Base-by-base conservation (phyloP, 92 coral and sea anemone genomes). In the Paramuricea clavata region DNA sequence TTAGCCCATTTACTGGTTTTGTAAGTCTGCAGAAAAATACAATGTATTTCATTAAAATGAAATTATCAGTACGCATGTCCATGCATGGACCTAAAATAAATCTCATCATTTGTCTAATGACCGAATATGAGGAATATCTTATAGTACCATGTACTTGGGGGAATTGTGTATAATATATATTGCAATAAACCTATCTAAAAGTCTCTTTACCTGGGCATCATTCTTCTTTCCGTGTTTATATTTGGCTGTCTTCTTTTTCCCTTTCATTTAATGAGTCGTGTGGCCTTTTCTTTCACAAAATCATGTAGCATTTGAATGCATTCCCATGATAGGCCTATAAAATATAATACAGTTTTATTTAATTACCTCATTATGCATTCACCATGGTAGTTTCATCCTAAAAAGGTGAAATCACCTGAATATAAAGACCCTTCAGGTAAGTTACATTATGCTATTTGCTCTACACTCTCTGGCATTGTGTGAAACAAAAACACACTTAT, bases 271-370 rank as follows among this genome's bases (percentile, higher is more conserved):
- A 36, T 33, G 23, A 72, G 78, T n/a, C 54, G 50, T 41, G 31
- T 42, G 28, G 52, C 56, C 23, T 72, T 72, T 44, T 72, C 78
- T 72, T 72, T 72, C 19, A 72, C 78, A 72, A 72, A 72, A 72
- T 72, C 25, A 44, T 72, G 19, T 6, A 72, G 0, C 26, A 72
- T 72, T 72, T 72, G 54, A 41, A 72, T 26, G 28, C 78, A 72
- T 72, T 72, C 78, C 3, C 17, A 17, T 72, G 78, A 72, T 27
- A 72, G 44, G 1, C 78, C 78, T 72, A 27, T 10, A 72, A 72
- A 15, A 34, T 33, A 34, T 22, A 25, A 12, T 69, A 1, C n/a
- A n/a, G n/a, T n/a, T n/a, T n/a, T n/a, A n/a, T 67, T 15, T 34
- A 15, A 28, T 6, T 28, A 34, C 36, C 5, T 1, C 11, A 6